These are phyloP conservation scores for Eupsittula cactorum DNA, from an alignment of 2,113 vertebrate species.

Conservation along the genomic window DNA sequence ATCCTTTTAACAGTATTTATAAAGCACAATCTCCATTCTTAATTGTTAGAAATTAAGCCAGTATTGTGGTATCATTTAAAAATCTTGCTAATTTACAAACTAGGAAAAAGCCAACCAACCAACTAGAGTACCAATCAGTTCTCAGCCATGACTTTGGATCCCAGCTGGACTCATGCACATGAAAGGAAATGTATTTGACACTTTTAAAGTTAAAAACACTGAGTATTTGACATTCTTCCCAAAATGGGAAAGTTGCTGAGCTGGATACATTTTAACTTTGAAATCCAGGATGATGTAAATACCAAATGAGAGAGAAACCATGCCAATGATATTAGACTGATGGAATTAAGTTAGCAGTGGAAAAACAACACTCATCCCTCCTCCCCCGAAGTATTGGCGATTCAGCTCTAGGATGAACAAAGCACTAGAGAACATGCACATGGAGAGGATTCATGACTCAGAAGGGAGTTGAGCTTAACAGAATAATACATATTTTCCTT, in stretches of 20 bases:
- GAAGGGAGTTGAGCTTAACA: background rate
- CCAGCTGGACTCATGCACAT: background rate
- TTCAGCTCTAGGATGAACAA: background rate
- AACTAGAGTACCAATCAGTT: background rate
- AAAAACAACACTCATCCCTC: background rate
- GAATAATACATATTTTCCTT: background rate
- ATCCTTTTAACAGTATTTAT: background rate
- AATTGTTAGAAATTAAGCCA: background rate
- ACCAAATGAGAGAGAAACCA: background rate
- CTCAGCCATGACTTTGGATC: background rate
- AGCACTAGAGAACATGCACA: background rate
- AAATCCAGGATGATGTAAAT: slow-evolving; percentile 34
- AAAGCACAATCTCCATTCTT: background rate
- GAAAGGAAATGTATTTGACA: slow-evolving; percentile 24
- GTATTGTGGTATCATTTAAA: background rate
- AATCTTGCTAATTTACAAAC: background rate
- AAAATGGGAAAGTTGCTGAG: slow-evolving; percentile 33
- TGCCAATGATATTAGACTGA: background rate
- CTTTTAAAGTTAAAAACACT: background rate
- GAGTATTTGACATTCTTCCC: background rate
- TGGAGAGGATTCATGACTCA: background rate
- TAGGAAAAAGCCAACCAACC: background rate
- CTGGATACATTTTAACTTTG: background rate
- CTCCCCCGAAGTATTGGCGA: background rate
- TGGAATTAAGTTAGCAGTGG: background rate